Base-by-base conservation (phyloP, 2,888 invertebrate genomes). In the Vesta saturnalis region DNA sequence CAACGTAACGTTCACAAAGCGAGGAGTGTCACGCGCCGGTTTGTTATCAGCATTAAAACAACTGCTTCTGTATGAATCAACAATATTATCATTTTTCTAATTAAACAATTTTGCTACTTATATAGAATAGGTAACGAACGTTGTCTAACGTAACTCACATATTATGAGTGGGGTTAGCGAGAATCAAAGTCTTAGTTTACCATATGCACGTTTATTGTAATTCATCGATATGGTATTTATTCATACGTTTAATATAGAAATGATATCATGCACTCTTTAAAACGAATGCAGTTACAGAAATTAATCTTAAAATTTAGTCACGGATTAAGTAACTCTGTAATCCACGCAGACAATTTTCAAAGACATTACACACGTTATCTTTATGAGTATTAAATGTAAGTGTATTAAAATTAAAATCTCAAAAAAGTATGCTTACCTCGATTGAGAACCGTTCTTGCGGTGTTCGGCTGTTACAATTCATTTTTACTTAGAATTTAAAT, bases 171-270 rank as follows among this genome's bases (percentile, higher is more conserved):
- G n/a, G n/a, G n/a, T n/a, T n/a, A n/a, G n/a, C n/a, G n/a, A n/a
- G n/a, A 23, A 5, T 5, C 8, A 39, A 39, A 10, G 2, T 21
- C 19, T 52, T 18, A 19, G 18, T 52, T 18, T 19, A 57, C 15
- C 57, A 57, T 35, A 57, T 18, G 57, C 5, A 35, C 12, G 10
- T 21, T 54, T 23, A 16, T 56, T 1, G 2, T 10, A 22, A 22
- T 56, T 23, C 56, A 35, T 35, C 15, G 15, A 35, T 35, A 22
- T 30, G 18, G 30, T 21, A 30, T 21, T 63, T 68, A 69, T 58
- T 69, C 69, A 65, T 58, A 59, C n/a, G 35, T 64, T 70, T 67
- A 47, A 67, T 70, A 70, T 70, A 67, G 70, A 67, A 60, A 63
- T 70, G 70, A 70, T 70, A 70, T 70, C 70, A 70, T 70, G 60